Conservation (phyloP, 2,113 vertebrate genomes). For the Microcebus jonahi region DNA sequence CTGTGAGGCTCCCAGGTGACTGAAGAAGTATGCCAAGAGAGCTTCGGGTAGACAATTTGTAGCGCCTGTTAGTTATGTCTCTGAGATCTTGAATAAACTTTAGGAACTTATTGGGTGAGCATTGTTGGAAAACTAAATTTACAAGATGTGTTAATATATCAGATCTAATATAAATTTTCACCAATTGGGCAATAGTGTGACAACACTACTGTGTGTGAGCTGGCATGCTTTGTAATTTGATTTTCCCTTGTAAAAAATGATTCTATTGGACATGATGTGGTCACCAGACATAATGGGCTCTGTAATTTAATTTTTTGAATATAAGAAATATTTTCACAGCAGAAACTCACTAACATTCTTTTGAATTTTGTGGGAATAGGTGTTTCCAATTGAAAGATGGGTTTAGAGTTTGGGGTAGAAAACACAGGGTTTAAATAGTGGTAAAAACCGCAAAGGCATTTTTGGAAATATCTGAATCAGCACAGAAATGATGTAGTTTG, state of each 20-base stretch:
- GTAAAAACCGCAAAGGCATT: not conserved
- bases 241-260: not conserved
- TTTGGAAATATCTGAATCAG: not conserved
- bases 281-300: not conserved
- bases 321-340: not conserved
- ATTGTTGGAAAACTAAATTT: not conserved
- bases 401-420: not conserved
- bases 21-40: not conserved
- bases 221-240: not conserved
- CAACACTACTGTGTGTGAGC: not conserved
- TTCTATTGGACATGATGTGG: not conserved
- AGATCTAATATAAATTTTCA: not conserved
- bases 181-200: not conserved
- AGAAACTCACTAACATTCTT: not conserved
- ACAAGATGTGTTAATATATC: not conserved
- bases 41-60: not conserved
- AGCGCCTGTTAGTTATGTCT: not conserved
- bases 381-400: not conserved
- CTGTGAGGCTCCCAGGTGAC: not conserved
- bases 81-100: not conserved
- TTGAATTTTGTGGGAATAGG: not conserved
- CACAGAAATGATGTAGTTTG: not conserved
- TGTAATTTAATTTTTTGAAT: slow-evolving; percentile 43
- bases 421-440: not conserved
- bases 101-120: not conserved